Base-by-base conservation (phyloP, 2,888 invertebrate genomes). In the Blomia tropicalis region DNA sequence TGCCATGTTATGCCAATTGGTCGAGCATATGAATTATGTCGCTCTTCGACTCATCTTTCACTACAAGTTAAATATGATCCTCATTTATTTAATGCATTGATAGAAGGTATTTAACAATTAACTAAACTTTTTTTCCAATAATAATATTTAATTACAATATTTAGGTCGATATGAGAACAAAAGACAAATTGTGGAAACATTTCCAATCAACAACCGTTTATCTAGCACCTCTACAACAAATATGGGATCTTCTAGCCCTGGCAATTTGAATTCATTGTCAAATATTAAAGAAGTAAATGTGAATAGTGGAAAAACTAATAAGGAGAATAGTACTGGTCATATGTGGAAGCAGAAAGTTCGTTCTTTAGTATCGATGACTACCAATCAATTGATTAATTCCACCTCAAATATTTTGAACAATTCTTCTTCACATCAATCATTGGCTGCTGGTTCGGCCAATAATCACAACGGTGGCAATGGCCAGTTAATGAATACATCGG, bases 31-130 rank as follows among this genome's bases (percentile, higher is more conserved):
- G 95, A 96, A 76, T 84, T 95, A 66, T 80, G 98, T 19, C 82
- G 86, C 67, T 85, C 89, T 64, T 88, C 92, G 58, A 98, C 95
- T 58, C 96, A 96, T 77, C 79, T 98, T 65, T 88, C 90, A 74
- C 87, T 98, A 69, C 89, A 90, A 62, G 90, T 98, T 59, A 95
- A 93, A 77, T 93, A 91, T 71, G 98, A 98, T 78, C 65, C 65
- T 11, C 58, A 47, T 53, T 27, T 62, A 14, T 65, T 61, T 36
- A 23, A 54, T 27, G 36, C 44, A n/a, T n/a, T 62, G 14, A 36
- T 62, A 4, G 62, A 62, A 23, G 62, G 62, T 62, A 58, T 25
- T 22, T 47, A 11, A 11, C 22, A 27, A 11, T 47, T 47, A 27
- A 14, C n/a, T 47, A 11, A 11, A 25, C 14, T 7, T 19, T 47